phyloP scores from a whole-genome alignment of 2,888 invertebrate genomes.

The Drosophila basisetae region DNA sequence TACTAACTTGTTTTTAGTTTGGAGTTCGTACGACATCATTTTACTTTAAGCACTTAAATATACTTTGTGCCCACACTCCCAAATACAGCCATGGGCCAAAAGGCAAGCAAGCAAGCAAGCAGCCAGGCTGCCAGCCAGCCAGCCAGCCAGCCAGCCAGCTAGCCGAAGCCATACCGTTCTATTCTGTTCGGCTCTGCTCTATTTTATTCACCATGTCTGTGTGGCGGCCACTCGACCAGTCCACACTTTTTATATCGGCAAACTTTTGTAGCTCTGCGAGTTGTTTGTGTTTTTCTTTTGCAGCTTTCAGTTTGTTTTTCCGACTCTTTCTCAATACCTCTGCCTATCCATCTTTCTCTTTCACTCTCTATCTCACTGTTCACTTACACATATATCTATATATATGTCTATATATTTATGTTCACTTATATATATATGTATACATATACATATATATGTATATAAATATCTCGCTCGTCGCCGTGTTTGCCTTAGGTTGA shows the following conservation, averaged over 20 bases:
- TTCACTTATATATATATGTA: conserved; percentile 22
- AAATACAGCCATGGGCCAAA: conserved; percentile 49
- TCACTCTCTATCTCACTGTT: not conserved
- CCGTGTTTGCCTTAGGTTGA: conserved; percentile 61
- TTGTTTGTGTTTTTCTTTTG: conserved; percentile 81
- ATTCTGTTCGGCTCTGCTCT: conserved; percentile 51
- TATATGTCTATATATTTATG: conserved; percentile 28
- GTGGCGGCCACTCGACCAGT: conserved; percentile 74
- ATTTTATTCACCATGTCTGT: conserved; percentile 63
- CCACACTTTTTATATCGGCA: conserved; percentile 80
- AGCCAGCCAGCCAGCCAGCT: conserved; percentile 12
- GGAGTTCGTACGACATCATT: conserved; percentile 84
- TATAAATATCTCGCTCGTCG: conserved; percentile 41
- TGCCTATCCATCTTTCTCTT: conserved; percentile 1
- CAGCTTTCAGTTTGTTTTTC: conserved; percentile 78
- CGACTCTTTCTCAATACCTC: conserved; percentile 20
- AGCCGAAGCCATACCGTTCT: conserved; percentile 61
- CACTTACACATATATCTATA: conserved; percentile 4
- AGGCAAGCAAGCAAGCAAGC: conserved; percentile 10
- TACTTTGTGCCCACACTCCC: conserved; percentile 76
- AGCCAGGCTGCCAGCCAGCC: conserved; percentile 1
- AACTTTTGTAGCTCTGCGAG: conserved; percentile 79
- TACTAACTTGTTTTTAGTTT: conserved; percentile 82
- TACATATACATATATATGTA: conserved; percentile 19
- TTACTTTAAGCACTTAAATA: conserved; percentile 84